Percentiles rank a stretch among this genome's conserved stretches.
Evolutionary conservation across 2,113 vertebrate genomes (phyloP).

Genomic region (Phaethon lepturus): DNA sequence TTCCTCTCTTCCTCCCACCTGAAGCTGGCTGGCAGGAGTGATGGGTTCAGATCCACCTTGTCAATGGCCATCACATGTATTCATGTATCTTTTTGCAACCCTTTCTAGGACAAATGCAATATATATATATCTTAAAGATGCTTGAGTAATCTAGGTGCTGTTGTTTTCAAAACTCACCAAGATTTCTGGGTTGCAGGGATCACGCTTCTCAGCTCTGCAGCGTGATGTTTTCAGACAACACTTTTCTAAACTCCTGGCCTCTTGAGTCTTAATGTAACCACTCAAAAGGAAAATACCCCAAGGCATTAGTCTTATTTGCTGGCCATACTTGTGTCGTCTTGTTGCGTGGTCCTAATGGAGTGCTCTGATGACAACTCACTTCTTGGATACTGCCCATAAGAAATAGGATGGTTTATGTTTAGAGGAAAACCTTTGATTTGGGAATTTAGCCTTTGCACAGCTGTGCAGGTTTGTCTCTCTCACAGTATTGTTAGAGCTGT

Average conservation of each 20-base stretch:
- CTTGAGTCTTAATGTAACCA: neutral
- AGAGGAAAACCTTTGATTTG: neutral
- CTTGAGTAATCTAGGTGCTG: rapidly evolving
- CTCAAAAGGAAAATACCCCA: neutral
- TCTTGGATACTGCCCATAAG: neutral
- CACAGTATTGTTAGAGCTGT: neutral
- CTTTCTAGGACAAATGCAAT: neutral
- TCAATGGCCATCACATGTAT: neutral
- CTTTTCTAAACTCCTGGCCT: neutral
- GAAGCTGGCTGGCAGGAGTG: neutral
- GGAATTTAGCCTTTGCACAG: neutral
- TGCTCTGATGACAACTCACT: neutral
- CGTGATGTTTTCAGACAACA: neutral
- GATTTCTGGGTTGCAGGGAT: neutral
- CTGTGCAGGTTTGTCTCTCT: neutral
- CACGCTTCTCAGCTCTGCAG: neutral
- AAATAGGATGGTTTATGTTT: neutral
- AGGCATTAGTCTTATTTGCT: neutral
- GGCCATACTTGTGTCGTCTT: neutral
- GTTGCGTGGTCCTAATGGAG: neutral
- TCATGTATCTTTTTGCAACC: neutral
- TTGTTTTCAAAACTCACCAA: neutral
- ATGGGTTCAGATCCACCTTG: neutral
- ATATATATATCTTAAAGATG: neutral
- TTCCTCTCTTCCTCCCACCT: neutral